These are phyloP conservation scores for Arothron firmamentum DNA, from an alignment of 2,113 vertebrate genomes.

Conservation along the genomic window DNA sequence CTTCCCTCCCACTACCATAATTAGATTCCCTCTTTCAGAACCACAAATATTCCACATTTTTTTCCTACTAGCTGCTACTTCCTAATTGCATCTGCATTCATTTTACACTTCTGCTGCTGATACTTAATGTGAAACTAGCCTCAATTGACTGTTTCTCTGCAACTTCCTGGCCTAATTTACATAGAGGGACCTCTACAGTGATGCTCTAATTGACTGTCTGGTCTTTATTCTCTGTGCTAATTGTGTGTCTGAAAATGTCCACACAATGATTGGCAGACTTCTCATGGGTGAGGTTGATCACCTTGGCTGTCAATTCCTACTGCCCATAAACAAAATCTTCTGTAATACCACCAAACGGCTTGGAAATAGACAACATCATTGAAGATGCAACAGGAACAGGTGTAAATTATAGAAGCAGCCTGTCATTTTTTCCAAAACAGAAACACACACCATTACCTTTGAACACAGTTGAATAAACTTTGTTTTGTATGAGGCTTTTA, in stretches of 20 bases:
- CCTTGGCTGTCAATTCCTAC: slow-evolving; percentile 38
- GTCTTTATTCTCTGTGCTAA: slow-evolving; percentile 50
- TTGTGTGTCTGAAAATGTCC: slow-evolving; percentile 51
- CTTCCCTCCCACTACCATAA: slow-evolving; percentile 32
- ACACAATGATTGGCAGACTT: slow-evolving; percentile 24
- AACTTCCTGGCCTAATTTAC: slow-evolving; percentile 42
- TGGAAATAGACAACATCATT: neutral
- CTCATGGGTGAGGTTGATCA: slow-evolving; percentile 13
- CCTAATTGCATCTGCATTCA: slow-evolving; percentile 25
- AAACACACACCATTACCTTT: too few species aligned
- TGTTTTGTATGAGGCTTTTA: too few species aligned
- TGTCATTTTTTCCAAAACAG: neutral
- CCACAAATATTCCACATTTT: slow-evolving; percentile 14
- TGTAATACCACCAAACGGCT: neutral
- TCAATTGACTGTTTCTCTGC: slow-evolving; percentile 29
- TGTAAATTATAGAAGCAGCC: neutral
- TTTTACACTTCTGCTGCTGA: slow-evolving; percentile 14
- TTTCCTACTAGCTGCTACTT: slow-evolving; percentile 3
- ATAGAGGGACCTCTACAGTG: slow-evolving; percentile 37
- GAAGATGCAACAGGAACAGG: neutral
- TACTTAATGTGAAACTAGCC: slow-evolving; percentile 8
- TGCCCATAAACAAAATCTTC: slow-evolving; percentile 28
- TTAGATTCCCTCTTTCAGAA: slow-evolving; percentile 30
- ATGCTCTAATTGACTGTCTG: slow-evolving; percentile 55
- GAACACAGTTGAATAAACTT: too few species aligned